Evolutionary conservation across 1,140 invertebrate genomes (phyloP).

Genomic region (Thrips palmi): DNA sequence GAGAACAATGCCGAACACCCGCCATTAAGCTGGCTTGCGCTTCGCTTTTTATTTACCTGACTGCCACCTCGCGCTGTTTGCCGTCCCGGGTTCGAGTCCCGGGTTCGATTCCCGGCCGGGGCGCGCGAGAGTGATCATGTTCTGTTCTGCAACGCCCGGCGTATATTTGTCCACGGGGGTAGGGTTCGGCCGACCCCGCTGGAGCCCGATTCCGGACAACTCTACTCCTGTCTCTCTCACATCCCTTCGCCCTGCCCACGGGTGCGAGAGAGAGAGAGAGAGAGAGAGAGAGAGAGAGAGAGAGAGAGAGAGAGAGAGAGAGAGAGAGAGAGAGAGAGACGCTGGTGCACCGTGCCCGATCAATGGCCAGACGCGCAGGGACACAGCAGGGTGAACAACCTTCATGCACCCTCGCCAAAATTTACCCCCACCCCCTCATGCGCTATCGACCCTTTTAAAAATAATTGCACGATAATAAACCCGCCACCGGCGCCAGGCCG

Average conservation of each 20-base stretch:
- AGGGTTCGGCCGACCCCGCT: neutral
- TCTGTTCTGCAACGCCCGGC: neutral
- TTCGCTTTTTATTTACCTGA: too few species aligned
- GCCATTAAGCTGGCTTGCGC: too few species aligned
- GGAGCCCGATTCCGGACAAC: neutral
- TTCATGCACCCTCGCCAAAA: too few species aligned
- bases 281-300: neutral
- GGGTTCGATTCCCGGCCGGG: neutral
- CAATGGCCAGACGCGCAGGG: too few species aligned
- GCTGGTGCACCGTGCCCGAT: neutral
- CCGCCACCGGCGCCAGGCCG: neutral
- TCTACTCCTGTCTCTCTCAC: neutral
- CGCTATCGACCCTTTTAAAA: neutral
- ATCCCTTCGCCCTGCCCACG: neutral
- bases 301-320: conserved; percentile 1
- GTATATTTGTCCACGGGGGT: neutral
- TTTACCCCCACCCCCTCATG: neutral
- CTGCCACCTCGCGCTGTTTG: too few species aligned
- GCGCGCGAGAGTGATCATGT: neutral
- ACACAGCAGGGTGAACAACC: too few species aligned
- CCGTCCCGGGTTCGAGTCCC: neutral
- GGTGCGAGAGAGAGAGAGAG: neutral
- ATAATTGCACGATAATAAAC: neutral
- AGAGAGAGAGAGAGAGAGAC: conserved; percentile 2
- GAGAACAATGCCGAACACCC: too few species aligned